These are phyloP conservation scores for Drosophila siamana DNA, from an alignment of 2,888 invertebrate species.

Conservation along the genomic window DNA sequence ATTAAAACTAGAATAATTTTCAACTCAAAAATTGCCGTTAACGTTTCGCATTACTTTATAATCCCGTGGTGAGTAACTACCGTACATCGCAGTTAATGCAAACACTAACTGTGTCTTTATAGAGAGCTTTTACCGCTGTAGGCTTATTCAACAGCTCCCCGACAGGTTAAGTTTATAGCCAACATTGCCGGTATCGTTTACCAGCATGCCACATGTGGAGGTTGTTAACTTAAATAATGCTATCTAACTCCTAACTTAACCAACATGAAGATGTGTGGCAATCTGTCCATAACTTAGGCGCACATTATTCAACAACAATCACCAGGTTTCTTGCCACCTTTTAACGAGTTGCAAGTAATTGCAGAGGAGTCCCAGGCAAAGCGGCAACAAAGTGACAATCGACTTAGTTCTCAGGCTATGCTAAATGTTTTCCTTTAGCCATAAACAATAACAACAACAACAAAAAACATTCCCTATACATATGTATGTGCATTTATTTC, in stretches of 20 bases:
- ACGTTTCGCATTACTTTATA: neutral
- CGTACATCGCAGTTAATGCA: neutral
- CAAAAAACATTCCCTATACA: slow-evolving; percentile 14
- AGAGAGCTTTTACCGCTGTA: slow-evolving; percentile 1
- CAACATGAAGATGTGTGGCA: slow-evolving; percentile 59
- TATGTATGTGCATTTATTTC: slow-evolving; percentile 14
- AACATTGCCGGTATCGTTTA: slow-evolving; percentile 22
- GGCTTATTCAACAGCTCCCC: slow-evolving; percentile 13
- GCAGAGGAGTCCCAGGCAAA: slow-evolving; percentile 17
- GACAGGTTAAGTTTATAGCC: slow-evolving; percentile 29
- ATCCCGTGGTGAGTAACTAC: neutral
- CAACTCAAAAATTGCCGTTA: neutral
- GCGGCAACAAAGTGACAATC: slow-evolving; percentile 67
- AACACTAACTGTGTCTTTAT: neutral
- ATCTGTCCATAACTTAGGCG: slow-evolving; percentile 71
- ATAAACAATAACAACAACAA: slow-evolving; percentile 11
- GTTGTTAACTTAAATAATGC: slow-evolving; percentile 37
- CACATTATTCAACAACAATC: slow-evolving; percentile 60
- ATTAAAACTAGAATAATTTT: neutral
- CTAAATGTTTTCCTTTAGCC: slow-evolving; percentile 73
- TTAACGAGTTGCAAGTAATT: slow-evolving; percentile 61
- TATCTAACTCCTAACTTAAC: slow-evolving; percentile 32
- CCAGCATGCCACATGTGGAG: slow-evolving; percentile 11
- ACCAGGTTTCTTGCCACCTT: slow-evolving; percentile 60
- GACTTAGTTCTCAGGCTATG: slow-evolving; percentile 75